phyloP scores from a whole-genome alignment of 2,797 vertebrate species.

The Sitta carolinensis region DNA sequence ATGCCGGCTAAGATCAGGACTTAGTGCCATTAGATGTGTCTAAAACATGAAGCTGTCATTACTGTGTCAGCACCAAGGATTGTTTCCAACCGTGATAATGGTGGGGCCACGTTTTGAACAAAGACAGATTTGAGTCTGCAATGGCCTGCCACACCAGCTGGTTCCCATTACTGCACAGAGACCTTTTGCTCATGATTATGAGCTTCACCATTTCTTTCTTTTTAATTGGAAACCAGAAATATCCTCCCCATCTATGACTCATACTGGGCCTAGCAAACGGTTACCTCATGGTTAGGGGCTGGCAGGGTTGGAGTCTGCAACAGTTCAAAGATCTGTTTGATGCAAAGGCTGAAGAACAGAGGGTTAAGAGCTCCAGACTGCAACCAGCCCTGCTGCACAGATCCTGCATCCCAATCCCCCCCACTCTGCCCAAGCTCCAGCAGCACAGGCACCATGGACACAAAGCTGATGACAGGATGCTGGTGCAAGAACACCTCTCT shows the following conservation, averaged over 20 bases:
- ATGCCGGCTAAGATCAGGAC: slow-evolving; percentile 59
- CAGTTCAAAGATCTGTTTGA: slow-evolving; percentile 6
- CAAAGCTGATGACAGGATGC: fast-evolving
- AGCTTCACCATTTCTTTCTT: background rate
- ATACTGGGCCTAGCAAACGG: background rate
- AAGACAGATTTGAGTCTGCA: slow-evolving; percentile 49
- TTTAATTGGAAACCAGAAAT: slow-evolving; percentile 52
- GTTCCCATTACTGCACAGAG: slow-evolving; percentile 44
- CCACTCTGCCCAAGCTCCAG: background rate
- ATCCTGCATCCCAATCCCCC: background rate
- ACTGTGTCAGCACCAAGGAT: slow-evolving; percentile 56
- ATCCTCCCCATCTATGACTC: slow-evolving; percentile 40
- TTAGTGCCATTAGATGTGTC: slow-evolving; percentile 57
- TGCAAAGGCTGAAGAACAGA: background rate
- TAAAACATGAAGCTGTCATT: slow-evolving; percentile 66
- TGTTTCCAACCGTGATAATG: slow-evolving; percentile 60
- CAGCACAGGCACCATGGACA: fast-evolving
- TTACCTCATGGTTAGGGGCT: slow-evolving; percentile 39
- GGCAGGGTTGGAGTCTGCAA: background rate
- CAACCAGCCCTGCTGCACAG: background rate
- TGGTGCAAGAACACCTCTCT: background rate
- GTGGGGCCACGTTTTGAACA: slow-evolving; percentile 45
- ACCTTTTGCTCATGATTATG: slow-evolving; percentile 32
- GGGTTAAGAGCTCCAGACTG: background rate
- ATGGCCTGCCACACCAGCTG: slow-evolving; percentile 49